Evolutionary conservation across 2,113 vertebrate species (phyloP).

Genomic region (Dicaeum eximium): DNA sequence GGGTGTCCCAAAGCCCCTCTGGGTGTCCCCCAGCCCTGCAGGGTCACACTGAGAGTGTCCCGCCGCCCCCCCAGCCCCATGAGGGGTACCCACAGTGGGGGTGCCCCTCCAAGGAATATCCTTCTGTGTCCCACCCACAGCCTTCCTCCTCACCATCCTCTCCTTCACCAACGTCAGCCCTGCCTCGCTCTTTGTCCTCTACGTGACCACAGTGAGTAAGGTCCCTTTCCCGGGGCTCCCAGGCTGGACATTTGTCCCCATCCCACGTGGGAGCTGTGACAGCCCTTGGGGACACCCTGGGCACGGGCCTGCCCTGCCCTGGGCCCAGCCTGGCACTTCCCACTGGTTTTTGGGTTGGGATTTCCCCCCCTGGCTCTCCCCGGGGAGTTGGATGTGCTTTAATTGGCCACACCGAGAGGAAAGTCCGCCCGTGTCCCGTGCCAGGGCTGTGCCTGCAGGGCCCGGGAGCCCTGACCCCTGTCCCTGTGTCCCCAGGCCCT

Average conservation of each 20-base stretch:
- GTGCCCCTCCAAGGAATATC: not conserved
- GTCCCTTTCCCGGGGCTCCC: rapidly evolving
- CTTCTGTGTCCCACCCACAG: slow-evolving; percentile 39
- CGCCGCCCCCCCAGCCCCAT: not conserved
- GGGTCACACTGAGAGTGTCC: not conserved
- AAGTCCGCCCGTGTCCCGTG: not conserved
- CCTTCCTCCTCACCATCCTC: slow-evolving; percentile 73
- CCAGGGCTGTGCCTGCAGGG: not conserved
- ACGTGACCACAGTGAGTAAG: slow-evolving; percentile 68
- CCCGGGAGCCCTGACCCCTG: not conserved
- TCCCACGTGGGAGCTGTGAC: not conserved
- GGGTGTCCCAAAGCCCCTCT: not conserved
- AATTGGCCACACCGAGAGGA: rapidly evolving
- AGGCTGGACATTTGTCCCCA: not conserved
- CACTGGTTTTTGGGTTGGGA: not conserved
- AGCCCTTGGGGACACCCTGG: not conserved
- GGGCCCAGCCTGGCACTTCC: not conserved
- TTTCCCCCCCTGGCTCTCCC: not conserved
- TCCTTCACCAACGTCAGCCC: slow-evolving; percentile 53
- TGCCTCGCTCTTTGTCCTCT: slow-evolving; percentile 59
- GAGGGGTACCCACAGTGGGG: not conserved
- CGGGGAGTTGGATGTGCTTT: too few relatives aligned
- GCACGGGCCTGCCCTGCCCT: not conserved
- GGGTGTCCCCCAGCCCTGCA: not conserved
- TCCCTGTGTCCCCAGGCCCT: slow-evolving; percentile 56